Base-by-base conservation (phyloP, 1,140 invertebrate species). In the Globodera ellingtonae region DNA sequence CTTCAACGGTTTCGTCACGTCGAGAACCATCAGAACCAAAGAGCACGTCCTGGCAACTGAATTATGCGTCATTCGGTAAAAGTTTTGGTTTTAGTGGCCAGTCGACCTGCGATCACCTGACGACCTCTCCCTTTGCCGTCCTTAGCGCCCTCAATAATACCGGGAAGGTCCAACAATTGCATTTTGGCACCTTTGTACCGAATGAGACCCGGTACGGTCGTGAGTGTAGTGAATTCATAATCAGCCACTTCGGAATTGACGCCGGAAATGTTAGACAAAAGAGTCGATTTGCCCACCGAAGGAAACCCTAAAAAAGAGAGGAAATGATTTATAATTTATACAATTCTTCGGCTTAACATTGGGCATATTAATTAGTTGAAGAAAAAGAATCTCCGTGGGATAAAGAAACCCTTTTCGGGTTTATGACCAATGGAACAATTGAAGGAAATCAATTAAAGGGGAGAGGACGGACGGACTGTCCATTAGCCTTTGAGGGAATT, bases 81-180 rank as follows among this genome's bases (percentile, higher is more conserved):
- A 80, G 44, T 79, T 56, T 72, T 82, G 4, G 15, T 15, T 44
- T 50, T n/a, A 83, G 70, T 35, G 18, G 80, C 46, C 35, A 56
- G 79, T 72, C 81, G 81, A 91, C 91, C 91, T 47, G 98, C 97
- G 89, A 99, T 99, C 6, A 99, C 98, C 92, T 99, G 98, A 86
- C 97, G 93, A 92, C 98, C 97, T 90, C 97, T 91, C 91, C 97
- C 96, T 91, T 98, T 98, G 62, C 95, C 95, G 90, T 99, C 98
- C 90, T 99, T 99, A n/a, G 98, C 98, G 84, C 98, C 98, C 92
- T 99, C 98, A 89, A 99, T 99, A 90, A 99, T 99, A 91, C 98
- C 98, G 81, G 98, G 98, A 81, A 99, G 92, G 93, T 99, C 98
- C 5, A 99, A 91, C 46, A 99, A 90, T 93, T 97, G 96, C 90